Evolutionary conservation across 2,888 invertebrate genomes (phyloP).

Genomic region (Drosophila prolongata): DNA sequence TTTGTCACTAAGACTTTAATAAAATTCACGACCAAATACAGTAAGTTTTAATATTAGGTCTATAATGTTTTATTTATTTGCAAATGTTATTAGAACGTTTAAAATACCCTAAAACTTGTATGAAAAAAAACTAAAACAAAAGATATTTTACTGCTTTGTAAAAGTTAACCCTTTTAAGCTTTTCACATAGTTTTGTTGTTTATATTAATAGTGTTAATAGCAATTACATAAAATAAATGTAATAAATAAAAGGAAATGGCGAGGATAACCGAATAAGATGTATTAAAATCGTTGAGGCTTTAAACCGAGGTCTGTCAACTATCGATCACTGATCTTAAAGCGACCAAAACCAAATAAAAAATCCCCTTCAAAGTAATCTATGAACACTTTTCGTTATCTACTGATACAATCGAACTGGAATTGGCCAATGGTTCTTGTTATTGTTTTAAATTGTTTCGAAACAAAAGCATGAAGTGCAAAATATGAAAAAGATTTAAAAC

Average conservation of each 20-base stretch:
- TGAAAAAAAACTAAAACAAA: too few species aligned
- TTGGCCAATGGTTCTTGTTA: constrained; percentile 3
- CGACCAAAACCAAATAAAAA: neutral
- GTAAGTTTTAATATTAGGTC: neutral
- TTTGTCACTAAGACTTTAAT: neutral
- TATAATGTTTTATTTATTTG: too few species aligned
- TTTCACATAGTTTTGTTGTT: too few species aligned
- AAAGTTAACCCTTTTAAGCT: too few species aligned
- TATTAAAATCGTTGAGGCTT: neutral
- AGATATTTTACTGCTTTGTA: too few species aligned
- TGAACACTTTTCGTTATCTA: constrained; percentile 20
- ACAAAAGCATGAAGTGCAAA: constrained; percentile 23
- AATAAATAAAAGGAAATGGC: too few species aligned
- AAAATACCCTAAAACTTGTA: too few species aligned
- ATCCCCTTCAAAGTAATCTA: constrained; percentile 18
- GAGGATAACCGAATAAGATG: too few species aligned
- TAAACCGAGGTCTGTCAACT: neutral
- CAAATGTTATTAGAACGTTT: too few species aligned
- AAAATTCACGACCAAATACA: neutral
- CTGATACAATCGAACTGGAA: constrained; percentile 21
- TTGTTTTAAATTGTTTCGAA: constrained; percentile 24
- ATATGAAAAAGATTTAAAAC: constrained; percentile 29
- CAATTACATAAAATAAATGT: too few species aligned
- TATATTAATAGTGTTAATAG: too few species aligned
- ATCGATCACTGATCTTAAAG: constrained; percentile 21